These are phyloP conservation scores for Scaptomyza graminum DNA, from an alignment of 1,140 invertebrate species.

Conservation along the genomic window DNA sequence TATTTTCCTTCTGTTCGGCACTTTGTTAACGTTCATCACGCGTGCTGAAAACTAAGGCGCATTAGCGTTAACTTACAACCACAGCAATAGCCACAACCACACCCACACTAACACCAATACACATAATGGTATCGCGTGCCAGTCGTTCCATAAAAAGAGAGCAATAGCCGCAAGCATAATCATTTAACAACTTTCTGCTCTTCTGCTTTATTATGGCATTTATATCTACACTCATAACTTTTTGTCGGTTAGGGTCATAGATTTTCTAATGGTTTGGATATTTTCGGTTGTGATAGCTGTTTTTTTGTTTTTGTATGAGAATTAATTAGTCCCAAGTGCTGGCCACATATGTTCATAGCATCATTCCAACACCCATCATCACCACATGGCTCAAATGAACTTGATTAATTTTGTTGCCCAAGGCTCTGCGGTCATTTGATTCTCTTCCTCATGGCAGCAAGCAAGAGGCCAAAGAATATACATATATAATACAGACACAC, in stretches of 20 bases:
- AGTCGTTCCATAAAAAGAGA: background rate
- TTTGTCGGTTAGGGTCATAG: background rate
- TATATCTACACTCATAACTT: constrained; percentile 10
- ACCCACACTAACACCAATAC: too few relatives aligned
- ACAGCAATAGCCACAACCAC: too few relatives aligned
- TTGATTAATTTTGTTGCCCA: constrained; percentile 31
- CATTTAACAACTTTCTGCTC: constrained; percentile 9
- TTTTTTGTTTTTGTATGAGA: background rate
- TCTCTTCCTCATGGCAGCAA: constrained; percentile 25
- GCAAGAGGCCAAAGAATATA: constrained; percentile 1
- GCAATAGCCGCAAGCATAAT: constrained; percentile 1
- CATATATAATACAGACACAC: constrained; percentile 15
- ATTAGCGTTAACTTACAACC: background rate
- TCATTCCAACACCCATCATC: background rate
- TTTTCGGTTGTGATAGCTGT: background rate
- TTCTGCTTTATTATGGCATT: constrained; percentile 5
- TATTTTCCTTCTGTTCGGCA: constrained; percentile 14
- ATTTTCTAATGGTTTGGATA: background rate
- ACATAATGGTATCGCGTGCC: constrained; percentile 2
- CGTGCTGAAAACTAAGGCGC: constrained; percentile 64
- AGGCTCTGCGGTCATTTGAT: constrained; percentile 13
- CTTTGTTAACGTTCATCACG: constrained; percentile 41
- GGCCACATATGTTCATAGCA: constrained; percentile 12
- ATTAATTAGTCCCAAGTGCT: constrained; percentile 9
- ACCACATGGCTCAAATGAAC: constrained; percentile 4